Percentiles rank a stretch among this genome's conserved stretches.
phyloP scores from a whole-genome alignment of 2,888 invertebrate species.

The Napeogenes inachia region DNA sequence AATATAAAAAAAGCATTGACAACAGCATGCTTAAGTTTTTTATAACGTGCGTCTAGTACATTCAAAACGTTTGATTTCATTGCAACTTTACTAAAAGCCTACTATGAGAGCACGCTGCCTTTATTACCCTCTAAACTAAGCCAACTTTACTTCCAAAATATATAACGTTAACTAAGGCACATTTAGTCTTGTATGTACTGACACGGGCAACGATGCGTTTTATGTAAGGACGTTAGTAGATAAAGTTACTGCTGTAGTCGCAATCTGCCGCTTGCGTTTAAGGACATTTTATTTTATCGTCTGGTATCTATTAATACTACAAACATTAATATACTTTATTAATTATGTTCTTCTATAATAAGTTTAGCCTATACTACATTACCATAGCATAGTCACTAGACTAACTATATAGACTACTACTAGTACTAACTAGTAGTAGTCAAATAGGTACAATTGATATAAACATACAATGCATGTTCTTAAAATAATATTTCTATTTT shows the following conservation, averaged over 20 bases:
- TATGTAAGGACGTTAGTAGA: slow-evolving; percentile 2
- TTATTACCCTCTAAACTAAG: slow-evolving; percentile 4
- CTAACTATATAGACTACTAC: too few species aligned
- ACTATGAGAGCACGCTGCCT: background rate
- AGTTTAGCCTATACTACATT: too few species aligned
- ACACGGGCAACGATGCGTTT: slow-evolving; percentile 4
- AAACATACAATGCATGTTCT: too few species aligned
- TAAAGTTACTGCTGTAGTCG: background rate
- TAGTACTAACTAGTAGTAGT: too few species aligned
- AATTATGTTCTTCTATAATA: too few species aligned
- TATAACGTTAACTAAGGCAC: slow-evolving; percentile 4
- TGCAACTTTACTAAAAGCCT: background rate
- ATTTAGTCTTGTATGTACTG: slow-evolving; percentile 5
- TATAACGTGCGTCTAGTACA: background rate
- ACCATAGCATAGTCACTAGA: too few species aligned
- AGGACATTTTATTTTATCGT: background rate
- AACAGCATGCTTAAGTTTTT: background rate
- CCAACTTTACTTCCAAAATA: slow-evolving; percentile 3
- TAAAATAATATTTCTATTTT: too few species aligned
- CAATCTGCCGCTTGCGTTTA: background rate
- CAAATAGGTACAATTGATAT: too few species aligned
- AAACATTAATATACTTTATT: too few species aligned
- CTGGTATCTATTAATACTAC: too few species aligned
- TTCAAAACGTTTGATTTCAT: too few species aligned
- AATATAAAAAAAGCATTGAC: too few species aligned